phyloP scores from a whole-genome alignment of 2,797 vertebrate genomes.

The Hipposideros larvatus region DNA sequence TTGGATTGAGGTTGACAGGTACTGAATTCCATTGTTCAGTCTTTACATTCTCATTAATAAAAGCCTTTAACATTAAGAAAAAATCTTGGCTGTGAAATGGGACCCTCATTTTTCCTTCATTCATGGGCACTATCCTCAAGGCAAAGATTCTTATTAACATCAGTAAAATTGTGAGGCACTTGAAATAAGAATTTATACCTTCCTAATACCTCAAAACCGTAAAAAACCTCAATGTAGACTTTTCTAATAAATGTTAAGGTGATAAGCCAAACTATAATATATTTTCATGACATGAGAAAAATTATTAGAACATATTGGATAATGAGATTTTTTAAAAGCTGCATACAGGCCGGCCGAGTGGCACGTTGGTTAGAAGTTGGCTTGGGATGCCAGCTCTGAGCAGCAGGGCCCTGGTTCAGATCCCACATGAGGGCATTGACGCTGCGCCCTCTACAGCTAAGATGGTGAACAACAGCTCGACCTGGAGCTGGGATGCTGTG shows the following conservation, averaged over 20 bases:
- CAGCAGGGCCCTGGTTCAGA: too few species aligned
- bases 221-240: neutral
- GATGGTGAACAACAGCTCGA: too few species aligned
- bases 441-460: too few species aligned
- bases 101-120: neutral
- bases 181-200: neutral
- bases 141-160: neutral
- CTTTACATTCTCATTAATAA: neutral
- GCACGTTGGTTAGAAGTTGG: too few species aligned
- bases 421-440: too few species aligned
- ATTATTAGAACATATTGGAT: neutral
- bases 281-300: neutral
- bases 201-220: neutral
- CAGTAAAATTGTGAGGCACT: neutral
- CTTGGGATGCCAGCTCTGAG: too few species aligned
- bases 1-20: neutral
- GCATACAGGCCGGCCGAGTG: neutral
- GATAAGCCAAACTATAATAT: neutral
- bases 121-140: neutral
- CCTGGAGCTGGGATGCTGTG: too few species aligned
- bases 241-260: constrained; percentile 21
- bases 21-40: neutral
- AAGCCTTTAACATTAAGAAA: neutral
- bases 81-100: neutral
- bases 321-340: neutral